phyloP scores from a whole-genome alignment of 2,797 vertebrate genomes.

The Syndactyla subalaris region DNA sequence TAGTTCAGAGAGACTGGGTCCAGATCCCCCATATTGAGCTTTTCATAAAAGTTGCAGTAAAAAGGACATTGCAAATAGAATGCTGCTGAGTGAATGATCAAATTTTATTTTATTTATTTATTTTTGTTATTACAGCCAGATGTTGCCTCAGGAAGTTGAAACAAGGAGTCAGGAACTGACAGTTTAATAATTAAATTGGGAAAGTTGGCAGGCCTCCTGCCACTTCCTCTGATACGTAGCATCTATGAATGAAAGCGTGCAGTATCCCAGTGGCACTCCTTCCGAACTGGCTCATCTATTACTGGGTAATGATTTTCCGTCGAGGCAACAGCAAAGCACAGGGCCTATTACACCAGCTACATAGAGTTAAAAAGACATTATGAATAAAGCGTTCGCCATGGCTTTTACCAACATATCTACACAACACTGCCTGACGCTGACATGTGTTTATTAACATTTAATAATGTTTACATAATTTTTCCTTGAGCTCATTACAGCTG shows the following conservation, averaged over 20 bases:
- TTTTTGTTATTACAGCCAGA: constrained; percentile 72
- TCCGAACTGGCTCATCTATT: constrained; percentile 75
- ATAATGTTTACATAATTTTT: constrained; percentile 81
- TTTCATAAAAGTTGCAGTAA: constrained; percentile 33
- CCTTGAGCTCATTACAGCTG: constrained; percentile 74
- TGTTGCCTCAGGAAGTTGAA: constrained; percentile 74
- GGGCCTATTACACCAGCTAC: constrained; percentile 76
- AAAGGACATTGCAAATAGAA: constrained; percentile 27
- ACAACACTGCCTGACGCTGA: constrained; percentile 71
- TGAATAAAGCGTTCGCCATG: constrained; percentile 58
- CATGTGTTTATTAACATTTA: constrained; percentile 79
- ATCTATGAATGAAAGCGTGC: constrained; percentile 72
- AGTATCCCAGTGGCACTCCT: constrained; percentile 69
- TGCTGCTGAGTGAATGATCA: constrained; percentile 31
- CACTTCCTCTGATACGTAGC: constrained; percentile 52
- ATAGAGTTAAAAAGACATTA: constrained; percentile 82
- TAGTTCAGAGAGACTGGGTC: neutral
- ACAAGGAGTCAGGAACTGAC: constrained; percentile 66
- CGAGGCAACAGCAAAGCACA: constrained; percentile 68
- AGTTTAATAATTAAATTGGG: constrained; percentile 73
- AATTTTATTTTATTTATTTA: constrained; percentile 63
- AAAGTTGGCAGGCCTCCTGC: constrained; percentile 66
- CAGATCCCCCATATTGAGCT: neutral
- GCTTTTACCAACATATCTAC: constrained; percentile 73
- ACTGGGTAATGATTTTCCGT: constrained; percentile 78